These are phyloP conservation scores for Sceliomorpha sp. DNA, from an alignment of 2,888 invertebrate species.

Conservation along the genomic window DNA sequence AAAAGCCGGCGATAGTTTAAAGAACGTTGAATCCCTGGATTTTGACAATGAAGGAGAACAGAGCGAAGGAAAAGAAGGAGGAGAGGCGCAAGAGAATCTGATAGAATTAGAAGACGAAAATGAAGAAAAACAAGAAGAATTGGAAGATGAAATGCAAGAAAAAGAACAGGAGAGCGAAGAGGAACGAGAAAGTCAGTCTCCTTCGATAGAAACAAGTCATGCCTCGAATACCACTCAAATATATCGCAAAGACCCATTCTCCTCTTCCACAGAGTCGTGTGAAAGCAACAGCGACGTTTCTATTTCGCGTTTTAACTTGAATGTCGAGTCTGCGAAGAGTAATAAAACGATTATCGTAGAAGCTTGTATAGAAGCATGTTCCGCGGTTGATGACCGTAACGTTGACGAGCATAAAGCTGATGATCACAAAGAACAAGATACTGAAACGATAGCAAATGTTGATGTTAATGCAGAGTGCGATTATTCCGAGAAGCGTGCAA, in stretches of 20 bases:
- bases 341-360: conserved; percentile 24
- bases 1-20: conserved; percentile 35
- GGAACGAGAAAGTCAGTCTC: too few relatives aligned
- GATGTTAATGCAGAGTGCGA: neutral
- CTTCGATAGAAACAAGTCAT: too few relatives aligned
- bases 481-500: too few relatives aligned
- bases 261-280: too few relatives aligned
- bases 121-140: conserved; percentile 30
- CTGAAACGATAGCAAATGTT: neutral
- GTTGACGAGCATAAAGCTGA: neutral
- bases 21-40: conserved; percentile 47
- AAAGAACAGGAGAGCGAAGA: conserved; percentile 10
- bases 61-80: neutral
- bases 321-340: conserved; percentile 11
- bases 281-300: conserved; percentile 5
- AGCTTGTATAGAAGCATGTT: conserved; percentile 30
- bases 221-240: too few relatives aligned
- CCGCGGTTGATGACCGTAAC: neutral
- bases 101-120: conserved; percentile 50
- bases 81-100: too few relatives aligned
- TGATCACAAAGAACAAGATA: too few relatives aligned
- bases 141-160: conserved; percentile 20
- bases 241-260: too few relatives aligned
- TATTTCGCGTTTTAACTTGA: neutral
- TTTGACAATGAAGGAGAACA: conserved; percentile 8